A percentile compares a stretch with the other conserved stretches of the same genome.
Evolutionary conservation across 2,113 vertebrate genomes (phyloP).

Genomic region (Actenoides lindsayi): DNA sequence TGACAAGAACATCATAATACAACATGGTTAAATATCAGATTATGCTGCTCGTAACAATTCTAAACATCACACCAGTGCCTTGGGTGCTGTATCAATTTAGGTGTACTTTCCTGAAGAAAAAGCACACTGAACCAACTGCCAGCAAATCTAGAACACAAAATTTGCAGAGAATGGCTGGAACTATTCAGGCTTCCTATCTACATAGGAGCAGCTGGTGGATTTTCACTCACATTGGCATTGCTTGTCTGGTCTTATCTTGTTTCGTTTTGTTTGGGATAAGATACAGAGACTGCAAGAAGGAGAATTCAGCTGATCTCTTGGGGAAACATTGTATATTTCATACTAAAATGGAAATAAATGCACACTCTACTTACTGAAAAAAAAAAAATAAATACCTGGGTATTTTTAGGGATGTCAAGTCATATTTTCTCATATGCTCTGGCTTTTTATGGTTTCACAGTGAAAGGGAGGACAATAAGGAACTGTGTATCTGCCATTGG

Average conservation of each 20-base stretch:
- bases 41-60: background rate
- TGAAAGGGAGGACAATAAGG: background rate
- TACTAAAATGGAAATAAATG: slow-evolving; percentile 7
- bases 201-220: background rate
- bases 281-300: background rate
- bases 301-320: background rate
- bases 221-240: background rate
- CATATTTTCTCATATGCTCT: background rate
- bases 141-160: slow-evolving; percentile 15
- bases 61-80: background rate
- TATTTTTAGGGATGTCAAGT: background rate
- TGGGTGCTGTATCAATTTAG: background rate
- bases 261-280: background rate
- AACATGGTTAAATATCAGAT: background rate
- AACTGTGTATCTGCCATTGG: background rate
- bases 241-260: background rate
- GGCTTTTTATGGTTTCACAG: background rate
- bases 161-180: background rate
- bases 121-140: background rate
- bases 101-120: background rate
- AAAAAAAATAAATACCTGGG: accelerated
- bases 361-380: background rate
- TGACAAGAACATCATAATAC: background rate
- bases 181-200: background rate
- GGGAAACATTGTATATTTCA: background rate